Evolutionary conservation across 2,797 vertebrate genomes (phyloP), one percentile per base, ranked within the genome.

Genomic region (Microchirus variegatus): DNA sequence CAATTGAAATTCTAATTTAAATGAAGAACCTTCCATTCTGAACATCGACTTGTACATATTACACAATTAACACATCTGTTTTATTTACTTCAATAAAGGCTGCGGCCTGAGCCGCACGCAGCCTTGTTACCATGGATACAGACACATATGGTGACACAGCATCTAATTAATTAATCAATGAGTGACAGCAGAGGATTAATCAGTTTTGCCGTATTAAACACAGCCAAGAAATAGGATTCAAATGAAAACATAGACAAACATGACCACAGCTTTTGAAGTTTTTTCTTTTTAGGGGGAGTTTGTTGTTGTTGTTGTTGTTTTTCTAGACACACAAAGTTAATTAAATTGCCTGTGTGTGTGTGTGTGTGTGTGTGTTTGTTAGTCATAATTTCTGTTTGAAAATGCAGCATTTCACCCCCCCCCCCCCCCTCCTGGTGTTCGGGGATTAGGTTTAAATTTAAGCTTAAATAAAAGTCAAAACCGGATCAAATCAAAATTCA

Each of bases 101-200:
- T 50, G 43, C 40, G 58, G 54, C 40, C 26, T 13, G 41, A 56
- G 46, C 15, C 53, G 43, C n/a, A 42, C 53, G 43, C n/a, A 42
- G 63, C 65, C 66, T 73, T 22, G 66, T 80, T 71, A 65, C 70
- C 46, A 73, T 63, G 62, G 71, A 77, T 58, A 76, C 64, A 56
- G 53, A 78, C 62, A 64, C 87, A 89, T 82, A 89, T 82, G 85
- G 84, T 87, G 86, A 88, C 78, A 75, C 84, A 87, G 77, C 83
- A 78, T 86, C 77, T 70, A 75, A 90, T 92, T 82, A 90, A 91
- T 91, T 88, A 90, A 91, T 92, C 87, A 89, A 83, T 90, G 88
- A 83, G 59, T 84, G 87, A 85, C 90, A 64, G 69, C 77, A 44
- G 60, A 80, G 83, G 76, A 92, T 91, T 89, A 87, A 90, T 92